Percentiles rank a stretch among this genome's conserved stretches.
Evolutionary conservation across 2,888 invertebrate genomes (phyloP).

Genomic region (Melinopterus prodromus): DNA sequence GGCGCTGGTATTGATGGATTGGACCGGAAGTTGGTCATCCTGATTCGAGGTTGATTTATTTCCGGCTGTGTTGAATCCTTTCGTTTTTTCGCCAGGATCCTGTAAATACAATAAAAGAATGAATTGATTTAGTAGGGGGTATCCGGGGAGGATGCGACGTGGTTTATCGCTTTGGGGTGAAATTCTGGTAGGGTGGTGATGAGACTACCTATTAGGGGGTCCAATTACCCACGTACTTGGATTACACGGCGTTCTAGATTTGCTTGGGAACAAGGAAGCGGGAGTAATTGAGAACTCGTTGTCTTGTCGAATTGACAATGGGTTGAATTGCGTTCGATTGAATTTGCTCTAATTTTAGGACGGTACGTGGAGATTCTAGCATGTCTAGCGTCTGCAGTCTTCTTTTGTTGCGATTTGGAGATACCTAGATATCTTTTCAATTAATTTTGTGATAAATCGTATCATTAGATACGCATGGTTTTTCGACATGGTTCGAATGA

Average conservation of each 20-base stretch:
- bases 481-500: too few relatives aligned
- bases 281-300: not conserved
- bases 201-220: not conserved
- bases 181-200: not conserved
- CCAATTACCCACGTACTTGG: not conserved
- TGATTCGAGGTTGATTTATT: not conserved
- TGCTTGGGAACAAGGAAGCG: not conserved
- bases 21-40: not conserved
- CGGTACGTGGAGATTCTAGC: not conserved
- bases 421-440: too few relatives aligned
- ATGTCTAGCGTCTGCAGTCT: not conserved
- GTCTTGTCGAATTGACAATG: not conserved
- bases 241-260: not conserved
- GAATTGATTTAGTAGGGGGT: not conserved
- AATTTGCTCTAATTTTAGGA: not conserved
- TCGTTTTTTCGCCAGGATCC: not conserved
- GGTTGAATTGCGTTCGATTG: not conserved
- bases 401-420: not conserved
- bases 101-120: not conserved
- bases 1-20: not conserved
- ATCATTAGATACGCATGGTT: too few relatives aligned
- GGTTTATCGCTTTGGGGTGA: not conserved
- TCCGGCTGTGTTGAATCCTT: not conserved
- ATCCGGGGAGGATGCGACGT: not conserved
- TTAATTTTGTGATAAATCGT: too few relatives aligned